Percentiles rank a stretch among this genome's conserved stretches.
phyloP scores from a whole-genome alignment of 1,140 invertebrate species.

The Cydia amplana region DNA sequence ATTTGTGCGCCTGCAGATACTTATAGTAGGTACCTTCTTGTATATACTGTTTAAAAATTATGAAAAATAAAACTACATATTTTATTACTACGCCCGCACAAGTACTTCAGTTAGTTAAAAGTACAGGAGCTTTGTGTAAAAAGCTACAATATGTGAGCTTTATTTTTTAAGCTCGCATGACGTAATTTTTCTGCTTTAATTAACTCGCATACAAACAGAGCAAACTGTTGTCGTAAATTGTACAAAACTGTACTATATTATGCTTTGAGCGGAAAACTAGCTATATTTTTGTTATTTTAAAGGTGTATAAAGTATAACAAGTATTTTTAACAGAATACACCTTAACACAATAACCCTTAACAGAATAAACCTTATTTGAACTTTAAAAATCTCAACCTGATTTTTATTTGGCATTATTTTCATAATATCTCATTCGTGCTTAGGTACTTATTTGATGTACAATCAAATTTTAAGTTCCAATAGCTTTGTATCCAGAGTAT shows the following conservation, averaged over 20 bases:
- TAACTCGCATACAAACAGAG: constrained; percentile 30
- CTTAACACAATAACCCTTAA: no score
- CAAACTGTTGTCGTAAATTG: constrained; percentile 28
- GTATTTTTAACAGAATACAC: no score
- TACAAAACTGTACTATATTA: constrained; percentile 25
- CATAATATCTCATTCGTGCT: no score
- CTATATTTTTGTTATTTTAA: background rate
- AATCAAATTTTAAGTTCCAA: no score
- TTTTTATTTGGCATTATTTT: no score
- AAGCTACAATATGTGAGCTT: constrained; percentile 30
- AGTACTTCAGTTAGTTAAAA: constrained; percentile 27
- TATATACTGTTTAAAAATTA: background rate
- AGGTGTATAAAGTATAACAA: no score
- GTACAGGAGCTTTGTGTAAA: constrained; percentile 29
- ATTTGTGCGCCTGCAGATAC: background rate
- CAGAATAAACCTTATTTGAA: no score
- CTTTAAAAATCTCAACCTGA: no score
- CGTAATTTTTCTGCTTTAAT: constrained; percentile 32
- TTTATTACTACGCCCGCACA: constrained; percentile 27
- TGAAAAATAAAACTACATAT: constrained; percentile 14
- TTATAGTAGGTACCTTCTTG: background rate
- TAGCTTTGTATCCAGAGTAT: no score
- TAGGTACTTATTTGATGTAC: no score
- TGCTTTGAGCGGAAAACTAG: constrained; percentile 14
- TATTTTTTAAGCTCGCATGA: constrained; percentile 30